Conservation (phyloP, 2,113 vertebrate genomes). For the Rallus limicola region DNA sequence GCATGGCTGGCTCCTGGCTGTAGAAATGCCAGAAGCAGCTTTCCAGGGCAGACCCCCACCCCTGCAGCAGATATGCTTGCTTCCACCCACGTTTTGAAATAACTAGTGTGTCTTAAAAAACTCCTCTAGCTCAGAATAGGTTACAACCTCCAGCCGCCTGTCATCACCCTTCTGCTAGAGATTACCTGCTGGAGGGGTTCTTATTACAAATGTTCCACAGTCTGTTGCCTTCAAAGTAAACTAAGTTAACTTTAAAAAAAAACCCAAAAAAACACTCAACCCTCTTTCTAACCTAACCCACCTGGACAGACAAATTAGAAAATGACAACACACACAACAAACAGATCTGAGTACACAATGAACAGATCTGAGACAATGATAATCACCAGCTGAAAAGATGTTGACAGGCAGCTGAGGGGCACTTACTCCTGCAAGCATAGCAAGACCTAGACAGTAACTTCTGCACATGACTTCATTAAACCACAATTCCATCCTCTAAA, state of each 20-base stretch:
- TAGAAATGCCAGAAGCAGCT: not conserved
- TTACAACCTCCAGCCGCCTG: constrained; percentile 48
- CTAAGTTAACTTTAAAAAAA: not conserved
- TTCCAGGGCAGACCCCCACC: not conserved
- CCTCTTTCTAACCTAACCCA: constrained; percentile 14
- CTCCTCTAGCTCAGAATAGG: constrained; percentile 8
- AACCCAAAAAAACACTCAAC: not conserved
- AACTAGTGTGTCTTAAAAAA: not conserved
- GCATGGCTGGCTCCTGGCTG: not conserved
- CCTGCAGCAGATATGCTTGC: not conserved
- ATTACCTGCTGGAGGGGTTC: constrained; percentile 33
- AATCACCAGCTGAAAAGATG: not conserved
- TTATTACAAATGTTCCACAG: constrained; percentile 44
- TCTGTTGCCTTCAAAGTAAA: constrained; percentile 41
- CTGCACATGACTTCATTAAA: not conserved
- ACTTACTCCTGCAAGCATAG: not conserved
- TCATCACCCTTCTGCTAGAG: constrained; percentile 42
- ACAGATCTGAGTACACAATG: not conserved
- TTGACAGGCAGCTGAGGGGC: constrained; percentile 29
- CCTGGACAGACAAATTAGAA: constrained; percentile 35
- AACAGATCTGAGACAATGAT: not conserved
- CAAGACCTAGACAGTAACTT: not conserved
- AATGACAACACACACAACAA: not conserved
- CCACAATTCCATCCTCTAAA: not conserved
- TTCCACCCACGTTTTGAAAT: not conserved